phyloP scores from a whole-genome alignment of 2,888 invertebrate species.

The Mimachlamys varia region DNA sequence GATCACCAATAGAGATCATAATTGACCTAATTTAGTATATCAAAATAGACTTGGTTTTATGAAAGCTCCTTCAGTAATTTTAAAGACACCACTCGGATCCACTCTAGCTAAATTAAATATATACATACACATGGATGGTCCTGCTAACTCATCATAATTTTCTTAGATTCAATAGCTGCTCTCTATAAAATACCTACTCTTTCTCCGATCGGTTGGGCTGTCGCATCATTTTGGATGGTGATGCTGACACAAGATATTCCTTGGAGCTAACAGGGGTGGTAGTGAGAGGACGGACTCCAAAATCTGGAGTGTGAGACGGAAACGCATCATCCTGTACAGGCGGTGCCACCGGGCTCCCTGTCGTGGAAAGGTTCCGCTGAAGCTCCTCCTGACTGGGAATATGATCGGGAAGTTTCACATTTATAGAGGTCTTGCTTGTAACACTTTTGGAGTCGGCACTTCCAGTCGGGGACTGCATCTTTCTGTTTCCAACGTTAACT shows the following conservation, averaged over 20 bases:
- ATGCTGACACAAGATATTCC: constrained; percentile 37
- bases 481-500: neutral
- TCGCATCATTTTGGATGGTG: constrained; percentile 40
- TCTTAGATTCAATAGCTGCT: neutral
- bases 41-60: too few relatives aligned
- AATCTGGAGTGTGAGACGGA: constrained; percentile 52
- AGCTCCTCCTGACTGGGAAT: constrained; percentile 57
- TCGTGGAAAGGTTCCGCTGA: constrained; percentile 52
- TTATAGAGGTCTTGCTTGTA: constrained; percentile 73
- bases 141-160: too few relatives aligned
- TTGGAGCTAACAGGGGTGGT: constrained; percentile 61
- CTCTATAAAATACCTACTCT: constrained; percentile 58
- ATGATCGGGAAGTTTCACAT: constrained; percentile 71
- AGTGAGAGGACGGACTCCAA: constrained; percentile 42
- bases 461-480: constrained; percentile 31
- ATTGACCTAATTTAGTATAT: too few relatives aligned
- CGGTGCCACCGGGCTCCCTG: constrained; percentile 55
- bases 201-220: constrained; percentile 62
- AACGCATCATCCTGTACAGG: constrained; percentile 61
- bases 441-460: constrained; percentile 66
- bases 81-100: too few relatives aligned
- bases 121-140: too few relatives aligned
- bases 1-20: too few relatives aligned
- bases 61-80: too few relatives aligned
- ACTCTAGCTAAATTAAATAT: too few relatives aligned